Conservation (phyloP, 2,888 invertebrate species). For the Macrophya alboannulata region DNA sequence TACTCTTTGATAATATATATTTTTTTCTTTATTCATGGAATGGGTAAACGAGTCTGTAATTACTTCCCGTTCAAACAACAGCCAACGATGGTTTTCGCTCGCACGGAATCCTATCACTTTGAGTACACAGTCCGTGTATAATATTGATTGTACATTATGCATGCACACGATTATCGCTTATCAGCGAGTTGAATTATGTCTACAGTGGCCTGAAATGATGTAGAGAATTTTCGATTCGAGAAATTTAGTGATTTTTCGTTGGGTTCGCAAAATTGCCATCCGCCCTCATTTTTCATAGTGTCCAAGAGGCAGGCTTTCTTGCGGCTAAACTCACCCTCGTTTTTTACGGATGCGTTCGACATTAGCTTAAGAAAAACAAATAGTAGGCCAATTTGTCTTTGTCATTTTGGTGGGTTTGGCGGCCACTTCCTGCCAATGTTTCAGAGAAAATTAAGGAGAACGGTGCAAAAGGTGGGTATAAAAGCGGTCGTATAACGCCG, state of each 20-base stretch:
- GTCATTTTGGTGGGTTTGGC: constrained; percentile 8
- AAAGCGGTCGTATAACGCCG: background rate
- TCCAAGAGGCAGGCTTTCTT: background rate
- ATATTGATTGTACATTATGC: constrained; percentile 30
- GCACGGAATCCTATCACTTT: constrained; percentile 1
- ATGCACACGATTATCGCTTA: constrained; percentile 3
- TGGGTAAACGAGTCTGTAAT: background rate
- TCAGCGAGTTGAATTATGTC: background rate
- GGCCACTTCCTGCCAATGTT: background rate
- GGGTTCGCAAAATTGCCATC: background rate
- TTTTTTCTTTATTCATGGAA: background rate
- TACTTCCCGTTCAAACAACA: background rate
- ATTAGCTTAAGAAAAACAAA: background rate
- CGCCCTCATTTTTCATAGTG: background rate
- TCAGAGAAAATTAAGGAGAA: background rate
- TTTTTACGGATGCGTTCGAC: background rate
- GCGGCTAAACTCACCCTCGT: background rate
- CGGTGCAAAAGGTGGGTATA: background rate
- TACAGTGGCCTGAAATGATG: background rate
- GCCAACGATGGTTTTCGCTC: background rate
- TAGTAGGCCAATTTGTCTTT: constrained; percentile 3
- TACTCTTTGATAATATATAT: background rate
- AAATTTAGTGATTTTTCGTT: background rate
- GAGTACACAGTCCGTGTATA: background rate
- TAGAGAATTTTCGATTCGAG: background rate